A percentile compares a stretch with the other conserved stretches of the same genome.
Evolutionary conservation across 2,888 invertebrate genomes (phyloP).

Genomic region (Microplitis manilae): DNA sequence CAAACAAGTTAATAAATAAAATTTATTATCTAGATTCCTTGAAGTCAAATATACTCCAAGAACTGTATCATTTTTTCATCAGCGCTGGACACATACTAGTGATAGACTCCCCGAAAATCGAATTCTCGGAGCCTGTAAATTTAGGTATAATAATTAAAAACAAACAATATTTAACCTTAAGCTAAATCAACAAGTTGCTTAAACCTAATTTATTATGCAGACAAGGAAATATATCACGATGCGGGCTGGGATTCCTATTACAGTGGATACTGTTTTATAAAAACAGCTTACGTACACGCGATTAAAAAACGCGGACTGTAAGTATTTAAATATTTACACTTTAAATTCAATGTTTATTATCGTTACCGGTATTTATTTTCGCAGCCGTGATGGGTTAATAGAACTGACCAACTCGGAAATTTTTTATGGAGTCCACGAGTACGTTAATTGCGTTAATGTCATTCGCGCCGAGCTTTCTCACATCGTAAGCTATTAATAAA

Average conservation of each 20-base stretch:
- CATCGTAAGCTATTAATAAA: slow-evolving; percentile 73
- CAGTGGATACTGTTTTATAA: slow-evolving; percentile 81
- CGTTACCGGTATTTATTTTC: background rate
- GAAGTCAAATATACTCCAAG: slow-evolving; percentile 74
- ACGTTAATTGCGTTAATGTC: slow-evolving; percentile 76
- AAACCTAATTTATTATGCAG: background rate
- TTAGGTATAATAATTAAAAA: slow-evolving; percentile 26
- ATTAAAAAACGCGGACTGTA: slow-evolving; percentile 72
- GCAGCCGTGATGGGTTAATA: background rate
- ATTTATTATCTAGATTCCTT: slow-evolving; percentile 68
- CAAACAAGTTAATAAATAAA: too few relatives aligned
- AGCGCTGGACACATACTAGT: slow-evolving; percentile 70
- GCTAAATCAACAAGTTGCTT: slow-evolving; percentile 6
- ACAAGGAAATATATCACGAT: slow-evolving; percentile 75
- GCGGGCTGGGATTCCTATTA: slow-evolving; percentile 90
- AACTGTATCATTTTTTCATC: slow-evolving; percentile 77
- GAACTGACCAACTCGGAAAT: slow-evolving; percentile 73
- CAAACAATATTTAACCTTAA: slow-evolving; percentile 42
- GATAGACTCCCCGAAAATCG: slow-evolving; percentile 69
- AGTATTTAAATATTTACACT: background rate
- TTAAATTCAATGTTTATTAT: background rate
- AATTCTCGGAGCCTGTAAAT: slow-evolving; percentile 44
- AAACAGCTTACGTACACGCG: slow-evolving; percentile 77
- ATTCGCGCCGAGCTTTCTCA: slow-evolving; percentile 75
- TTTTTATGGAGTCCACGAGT: slow-evolving; percentile 72